phyloP scores from a whole-genome alignment of 2,888 invertebrate genomes.

The Conomelus anceps region DNA sequence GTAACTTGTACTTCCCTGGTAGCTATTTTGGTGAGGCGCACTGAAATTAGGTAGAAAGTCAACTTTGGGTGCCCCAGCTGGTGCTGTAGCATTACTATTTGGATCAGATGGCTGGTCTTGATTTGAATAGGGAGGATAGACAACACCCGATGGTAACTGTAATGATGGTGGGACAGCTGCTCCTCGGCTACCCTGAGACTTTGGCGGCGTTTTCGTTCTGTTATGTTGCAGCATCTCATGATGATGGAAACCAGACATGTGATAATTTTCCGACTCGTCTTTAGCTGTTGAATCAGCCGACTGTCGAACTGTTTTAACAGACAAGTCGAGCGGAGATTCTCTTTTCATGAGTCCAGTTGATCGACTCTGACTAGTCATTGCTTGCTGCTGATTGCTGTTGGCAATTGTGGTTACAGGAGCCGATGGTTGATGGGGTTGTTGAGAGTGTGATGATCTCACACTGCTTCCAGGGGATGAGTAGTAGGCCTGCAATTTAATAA shows the following conservation, averaged over 20 bases:
- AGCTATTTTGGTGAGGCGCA: conserved; percentile 14
- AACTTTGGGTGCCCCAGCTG: conserved; percentile 23
- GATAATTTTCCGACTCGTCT: conserved; percentile 47
- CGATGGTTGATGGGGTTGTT: not conserved
- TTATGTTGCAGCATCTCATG: conserved; percentile 18
- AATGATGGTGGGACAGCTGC: conserved; percentile 18
- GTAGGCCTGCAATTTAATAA: conserved; percentile 15
- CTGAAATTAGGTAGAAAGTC: conserved; percentile 23
- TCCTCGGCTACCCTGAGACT: conserved; percentile 7
- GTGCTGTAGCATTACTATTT: not conserved
- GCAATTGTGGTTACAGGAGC: not conserved
- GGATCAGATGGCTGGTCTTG: not conserved
- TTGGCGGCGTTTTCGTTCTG: conserved; percentile 16
- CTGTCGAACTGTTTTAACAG: conserved; percentile 81
- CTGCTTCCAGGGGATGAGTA: conserved; percentile 14
- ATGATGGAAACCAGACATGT: conserved; percentile 13
- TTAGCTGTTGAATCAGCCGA: conserved; percentile 80
- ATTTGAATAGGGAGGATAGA: conserved; percentile 19
- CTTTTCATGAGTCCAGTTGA: conserved; percentile 46
- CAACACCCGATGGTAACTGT: conserved; percentile 20
- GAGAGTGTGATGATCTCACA: conserved; percentile 4
- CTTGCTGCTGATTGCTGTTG: conserved; percentile 18
- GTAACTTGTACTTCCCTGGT: conserved; percentile 2
- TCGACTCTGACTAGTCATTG: conserved; percentile 3
- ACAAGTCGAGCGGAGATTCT: conserved; percentile 78